Base-by-base conservation (phyloP, 2,888 invertebrate genomes). In the Dendrolimus pini region DNA sequence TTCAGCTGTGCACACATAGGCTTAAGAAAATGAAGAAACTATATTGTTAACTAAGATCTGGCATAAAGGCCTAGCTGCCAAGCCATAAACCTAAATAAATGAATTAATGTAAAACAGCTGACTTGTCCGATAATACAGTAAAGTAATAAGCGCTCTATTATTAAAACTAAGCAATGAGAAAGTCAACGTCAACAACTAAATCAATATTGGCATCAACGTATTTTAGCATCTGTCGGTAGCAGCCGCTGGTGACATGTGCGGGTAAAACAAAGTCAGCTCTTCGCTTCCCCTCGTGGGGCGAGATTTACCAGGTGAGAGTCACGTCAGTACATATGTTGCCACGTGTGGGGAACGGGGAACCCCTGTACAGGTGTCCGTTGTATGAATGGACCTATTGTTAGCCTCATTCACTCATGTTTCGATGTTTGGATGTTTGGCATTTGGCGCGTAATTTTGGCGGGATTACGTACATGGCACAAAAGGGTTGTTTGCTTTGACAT, bases 171-270 rank as follows among this genome's bases (percentile, higher is more conserved):
- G 47, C 47, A 47, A 47, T 8, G 47, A 47, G 47, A 47, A 47
- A 47, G 62, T 64, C 61, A 68, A 70, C 65, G 56, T 60, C 68
- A 72, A 80, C 80, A 84, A 82, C 81, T 72, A 78, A 80, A 78
- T 83, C 80, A 75, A 83, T 78, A 82, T 80, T 77, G 76, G 78
- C 79, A 74, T 57, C 75, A 90, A 90, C 89, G 89, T 83, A 89
- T 89, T 89, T 87, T 87, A 87, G 87, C 89, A 90, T 90, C 89
- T 90, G 89, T 85, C 88, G 75, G 80, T 77, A 77, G 84, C 89
- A 88, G 88, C 89, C 88, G 89, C 82, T 78, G 60, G 65, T 81
- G 85, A 75, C 88, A 88, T 87, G 86, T 88, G 86, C 74, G 78
- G 65, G 78, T 80, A 76, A 79, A 82, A 82, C 83, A 81, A 83